Conservation (phyloP, 2,888 invertebrate species). For the Ferdinandea cuprea region DNA sequence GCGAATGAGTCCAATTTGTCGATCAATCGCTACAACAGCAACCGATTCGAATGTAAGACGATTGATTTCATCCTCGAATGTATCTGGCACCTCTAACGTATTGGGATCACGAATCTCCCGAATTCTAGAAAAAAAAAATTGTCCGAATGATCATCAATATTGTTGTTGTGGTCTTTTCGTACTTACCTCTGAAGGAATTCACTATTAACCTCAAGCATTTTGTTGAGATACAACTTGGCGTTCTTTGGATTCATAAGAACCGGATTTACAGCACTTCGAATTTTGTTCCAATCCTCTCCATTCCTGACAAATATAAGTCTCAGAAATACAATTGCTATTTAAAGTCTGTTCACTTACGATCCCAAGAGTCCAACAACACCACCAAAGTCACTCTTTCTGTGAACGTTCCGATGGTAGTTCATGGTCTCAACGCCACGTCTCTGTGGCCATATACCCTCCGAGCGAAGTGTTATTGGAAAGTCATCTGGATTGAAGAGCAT, state of each 20-base stretch:
- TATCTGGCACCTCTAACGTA: slow-evolving; percentile 79
- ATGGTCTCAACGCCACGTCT: slow-evolving; percentile 82
- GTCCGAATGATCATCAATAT: slow-evolving; percentile 76
- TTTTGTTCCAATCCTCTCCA: slow-evolving; percentile 86
- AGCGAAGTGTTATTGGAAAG: slow-evolving; percentile 81
- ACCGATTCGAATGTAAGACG: slow-evolving; percentile 85
- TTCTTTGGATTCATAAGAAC: slow-evolving; percentile 86
- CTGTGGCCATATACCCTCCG: slow-evolving; percentile 80
- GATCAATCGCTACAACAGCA: slow-evolving; percentile 79
- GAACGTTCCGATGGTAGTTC: slow-evolving; percentile 80
- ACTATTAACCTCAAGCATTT: slow-evolving; percentile 83
- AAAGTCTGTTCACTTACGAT: slow-evolving; percentile 61
- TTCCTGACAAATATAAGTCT: slow-evolving; percentile 83
- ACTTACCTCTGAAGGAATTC: slow-evolving; percentile 79
- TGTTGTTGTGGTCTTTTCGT: slow-evolving; percentile 78
- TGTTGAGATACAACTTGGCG: slow-evolving; percentile 83
- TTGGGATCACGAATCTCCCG: slow-evolving; percentile 76
- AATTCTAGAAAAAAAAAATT: slow-evolving; percentile 75
- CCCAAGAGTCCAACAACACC: slow-evolving; percentile 75
- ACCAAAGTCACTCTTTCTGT: slow-evolving; percentile 71
- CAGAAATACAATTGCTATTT: slow-evolving; percentile 79
- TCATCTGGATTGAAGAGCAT: slow-evolving; percentile 84
- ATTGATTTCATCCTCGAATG: slow-evolving; percentile 84
- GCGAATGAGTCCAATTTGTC: slow-evolving; percentile 75
- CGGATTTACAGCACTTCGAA: slow-evolving; percentile 87